Percentiles rank a stretch among this genome's conserved stretches.
Evolutionary conservation across 2,888 invertebrate species (phyloP).

Genomic region (Masnerella sp.): DNA sequence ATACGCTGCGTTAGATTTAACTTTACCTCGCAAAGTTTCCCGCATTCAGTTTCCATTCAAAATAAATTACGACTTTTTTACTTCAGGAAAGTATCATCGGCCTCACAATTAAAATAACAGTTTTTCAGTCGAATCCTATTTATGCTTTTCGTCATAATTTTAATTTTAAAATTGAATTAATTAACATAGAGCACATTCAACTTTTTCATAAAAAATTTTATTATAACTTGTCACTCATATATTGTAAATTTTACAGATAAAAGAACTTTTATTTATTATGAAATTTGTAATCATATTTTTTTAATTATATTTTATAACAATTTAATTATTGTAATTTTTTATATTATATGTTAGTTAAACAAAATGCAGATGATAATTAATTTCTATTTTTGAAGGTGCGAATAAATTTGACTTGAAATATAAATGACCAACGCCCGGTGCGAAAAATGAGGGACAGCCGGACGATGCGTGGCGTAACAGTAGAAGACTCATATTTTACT

Average conservation of each 20-base stretch:
- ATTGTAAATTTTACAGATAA: too few relatives aligned
- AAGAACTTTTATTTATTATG: too few relatives aligned
- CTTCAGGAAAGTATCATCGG: conserved; percentile 12
- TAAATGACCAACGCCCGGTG: conserved; percentile 35
- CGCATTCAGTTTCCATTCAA: conserved; percentile 26
- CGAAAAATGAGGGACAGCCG: conserved; percentile 31
- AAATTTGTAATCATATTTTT: too few relatives aligned
- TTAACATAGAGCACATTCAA: too few relatives aligned
- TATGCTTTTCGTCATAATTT: too few relatives aligned
- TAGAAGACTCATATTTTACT: conserved; percentile 35
- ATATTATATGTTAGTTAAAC: too few relatives aligned
- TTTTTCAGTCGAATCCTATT: conserved; percentile 12
- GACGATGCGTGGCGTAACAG: conserved; percentile 11
- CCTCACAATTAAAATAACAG: conserved; percentile 20
- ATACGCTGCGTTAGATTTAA: conserved; percentile 44
- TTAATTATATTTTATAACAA: too few relatives aligned
- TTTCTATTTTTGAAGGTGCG: conserved; percentile 5
- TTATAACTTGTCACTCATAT: too few relatives aligned
- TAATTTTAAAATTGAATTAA: too few relatives aligned
- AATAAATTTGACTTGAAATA: conserved; percentile 13
- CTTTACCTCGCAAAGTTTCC: conserved; percentile 27
- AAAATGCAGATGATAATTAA: not conserved
- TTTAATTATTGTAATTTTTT: too few relatives aligned
- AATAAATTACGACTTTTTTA: conserved; percentile 30
- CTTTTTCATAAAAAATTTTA: too few relatives aligned